Evolutionary conservation across 2,888 invertebrate species (phyloP), one percentile per base, ranked within the genome.

Genomic region (Psococerastis gibbosa): DNA sequence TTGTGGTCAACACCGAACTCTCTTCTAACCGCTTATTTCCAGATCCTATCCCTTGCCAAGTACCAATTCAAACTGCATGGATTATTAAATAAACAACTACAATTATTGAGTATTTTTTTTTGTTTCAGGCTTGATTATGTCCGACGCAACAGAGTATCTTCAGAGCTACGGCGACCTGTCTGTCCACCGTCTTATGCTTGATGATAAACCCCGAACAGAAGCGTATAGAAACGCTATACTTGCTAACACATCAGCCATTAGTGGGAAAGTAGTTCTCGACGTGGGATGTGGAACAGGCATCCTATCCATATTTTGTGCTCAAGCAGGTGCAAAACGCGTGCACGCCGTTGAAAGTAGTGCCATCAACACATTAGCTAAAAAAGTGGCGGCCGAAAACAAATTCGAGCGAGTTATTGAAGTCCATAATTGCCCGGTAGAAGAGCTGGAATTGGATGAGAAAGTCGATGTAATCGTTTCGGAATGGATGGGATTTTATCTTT

Each of bases 401-500:
- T 68, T 75, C 46, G 67, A 72, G 45, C 56, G 73, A 52, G 56
- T 73, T 41, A 73, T 85, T 49, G 69, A 80, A 66, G 78, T 75
- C 8, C 70, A 88, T 34, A 75, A 83, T 54, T 72, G 71, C 43
- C 70, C 67, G 64, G 71, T 87, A 5, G 89, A 91, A 66, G 78
- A 88, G 55, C 67, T 88, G 2, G 57, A 60, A 1, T 59, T 83
- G 42, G 76, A 80, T 1, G 67, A 69, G 6, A 75, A 79, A 60
- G 82, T 87, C 2, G 92, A 94, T 60, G 71, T 88, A 8, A 84
- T 95, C 49, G 73, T 95, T 3, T 92, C 92, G 0, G 94, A 95
- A 64, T 95, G 94, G 94, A 95, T 95, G 94, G 94, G 94, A 0
- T 92, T 94, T 61, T 92, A 89, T 62, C 66, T 95, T 23, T 63